Base-by-base conservation (phyloP, 2,113 vertebrate species). In the Sinosuthora webbiana region DNA sequence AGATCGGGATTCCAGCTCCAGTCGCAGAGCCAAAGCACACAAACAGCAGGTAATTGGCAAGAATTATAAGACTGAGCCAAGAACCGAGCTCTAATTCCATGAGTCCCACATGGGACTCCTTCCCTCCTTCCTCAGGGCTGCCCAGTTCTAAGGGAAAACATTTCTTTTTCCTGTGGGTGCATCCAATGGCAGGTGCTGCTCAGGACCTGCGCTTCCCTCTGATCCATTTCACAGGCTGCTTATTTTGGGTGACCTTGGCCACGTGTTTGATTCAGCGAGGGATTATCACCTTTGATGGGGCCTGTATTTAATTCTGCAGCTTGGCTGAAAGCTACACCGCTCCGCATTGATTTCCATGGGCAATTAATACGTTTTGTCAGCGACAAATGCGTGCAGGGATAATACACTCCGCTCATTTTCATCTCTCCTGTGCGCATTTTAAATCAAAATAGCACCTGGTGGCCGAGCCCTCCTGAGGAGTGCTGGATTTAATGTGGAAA, bases 321-420 rank as follows among this genome's bases (percentile, higher is more conserved):
- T 83, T 24, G 41, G n/a, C 35, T 91, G 83, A 95, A 95, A 94
- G 53, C 89, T 65, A 9, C 52, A 22, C 65, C 81, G 94, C 69
- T 90, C 85, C 88, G 93, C 84, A 86, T 93, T 91, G 95, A 95
- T 97, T 96, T 97, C 90, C 75, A 91, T 70, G 89, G 56, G 87
- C 89, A 97, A 97, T 97, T 97, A 97, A 95, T 95, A 45, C 3
- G 1, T 92, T 94, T 93, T 95, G 84, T 89, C 79, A 79, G 89
- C 27, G 27, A 70, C 76, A 70, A 90, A 68, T 11, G 59, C 55
- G 0, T 75, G 90, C 79, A 52, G 83, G 39, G 85, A 94, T 95
- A 94, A 94, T 92, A 41, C 2, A 76, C 71, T 77, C 30, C 11
- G 2, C 60, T 94, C 84, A 30, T 95, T 95, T 88, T 57, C 25